These are phyloP conservation scores for Apomyelois bistriatella DNA, from an alignment of 2,888 invertebrate genomes.

Conservation along the genomic window DNA sequence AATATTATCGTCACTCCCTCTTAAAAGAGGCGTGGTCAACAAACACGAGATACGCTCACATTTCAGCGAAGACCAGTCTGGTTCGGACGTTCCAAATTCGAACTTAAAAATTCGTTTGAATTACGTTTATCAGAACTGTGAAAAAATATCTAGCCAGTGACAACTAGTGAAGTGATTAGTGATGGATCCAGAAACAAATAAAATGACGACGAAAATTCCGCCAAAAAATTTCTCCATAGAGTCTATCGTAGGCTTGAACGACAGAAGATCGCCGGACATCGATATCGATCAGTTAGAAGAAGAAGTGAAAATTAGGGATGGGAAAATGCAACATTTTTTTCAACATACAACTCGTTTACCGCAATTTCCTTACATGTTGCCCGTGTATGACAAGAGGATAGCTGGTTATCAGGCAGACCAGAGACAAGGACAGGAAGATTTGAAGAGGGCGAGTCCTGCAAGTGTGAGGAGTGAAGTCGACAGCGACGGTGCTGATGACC, in stretches of 20 bases:
- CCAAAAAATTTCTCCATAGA: conserved; percentile 83
- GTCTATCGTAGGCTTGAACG: conserved; percentile 76
- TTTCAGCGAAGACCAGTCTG: conserved; percentile 43
- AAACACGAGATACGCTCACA: conserved; percentile 24
- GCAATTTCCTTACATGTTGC: conserved; percentile 74
- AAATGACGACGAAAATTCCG: conserved; percentile 68
- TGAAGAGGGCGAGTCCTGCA: conserved; percentile 67
- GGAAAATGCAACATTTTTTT: conserved; percentile 67
- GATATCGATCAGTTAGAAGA: conserved; percentile 69
- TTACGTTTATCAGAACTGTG: background rate
- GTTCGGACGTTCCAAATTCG: conserved; percentile 46
- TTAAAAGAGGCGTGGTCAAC: conserved; percentile 44
- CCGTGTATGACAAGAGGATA: conserved; percentile 66
- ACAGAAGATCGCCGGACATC: conserved; percentile 65
- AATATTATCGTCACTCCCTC: conserved; percentile 36
- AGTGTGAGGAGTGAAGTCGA: conserved; percentile 71
- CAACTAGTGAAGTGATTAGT: conserved; percentile 29
- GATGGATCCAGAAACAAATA: conserved; percentile 71
- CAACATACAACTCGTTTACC: conserved; percentile 66
- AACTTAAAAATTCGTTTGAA: conserved; percentile 13
- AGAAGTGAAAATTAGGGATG: conserved; percentile 58
- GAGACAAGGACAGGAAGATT: conserved; percentile 48
- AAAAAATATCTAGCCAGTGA: conserved; percentile 27
- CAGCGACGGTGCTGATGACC: conserved; percentile 68
- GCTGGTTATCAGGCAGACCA: conserved; percentile 42